These are phyloP conservation scores for Antennarius striatus DNA, from an alignment of 2,113 vertebrate species.

Conservation along the genomic window DNA sequence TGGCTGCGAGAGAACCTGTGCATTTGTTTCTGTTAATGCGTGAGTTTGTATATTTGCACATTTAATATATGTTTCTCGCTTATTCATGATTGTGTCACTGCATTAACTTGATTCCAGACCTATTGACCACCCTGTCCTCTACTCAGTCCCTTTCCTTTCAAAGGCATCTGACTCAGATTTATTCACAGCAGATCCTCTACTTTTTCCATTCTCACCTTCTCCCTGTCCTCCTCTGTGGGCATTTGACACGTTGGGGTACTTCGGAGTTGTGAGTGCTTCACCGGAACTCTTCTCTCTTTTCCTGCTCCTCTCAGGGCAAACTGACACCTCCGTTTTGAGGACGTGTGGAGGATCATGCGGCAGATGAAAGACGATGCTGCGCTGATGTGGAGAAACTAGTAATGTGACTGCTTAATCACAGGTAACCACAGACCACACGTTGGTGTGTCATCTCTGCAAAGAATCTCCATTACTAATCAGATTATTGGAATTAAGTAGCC, in stretches of 20 bases:
- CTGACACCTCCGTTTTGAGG: constrained; percentile 30
- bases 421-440: constrained; percentile 48
- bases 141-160: constrained; percentile 20
- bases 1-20: neutral
- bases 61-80: constrained; percentile 7
- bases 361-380: constrained; percentile 31
- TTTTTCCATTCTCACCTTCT: constrained; percentile 12
- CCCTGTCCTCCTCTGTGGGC: constrained; percentile 5
- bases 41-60: constrained; percentile 8
- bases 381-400: constrained; percentile 55
- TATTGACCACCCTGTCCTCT: constrained; percentile 16
- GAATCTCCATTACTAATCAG: neutral
- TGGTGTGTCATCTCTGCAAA: neutral
- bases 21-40: constrained; percentile 35
- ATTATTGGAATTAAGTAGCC: neutral
- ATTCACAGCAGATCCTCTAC: constrained; percentile 27
- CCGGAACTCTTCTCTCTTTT: constrained; percentile 21
- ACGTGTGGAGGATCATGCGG: constrained; percentile 46
- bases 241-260: constrained; percentile 44
- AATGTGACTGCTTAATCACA: constrained; percentile 56
- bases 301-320: constrained; percentile 42
- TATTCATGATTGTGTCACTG: neutral
- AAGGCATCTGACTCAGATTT: constrained; percentile 19
- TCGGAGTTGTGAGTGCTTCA: constrained; percentile 46
- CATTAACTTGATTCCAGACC: constrained; percentile 13